Conservation (phyloP, 2,113 vertebrate genomes). For the Guaruba guarouba region DNA sequence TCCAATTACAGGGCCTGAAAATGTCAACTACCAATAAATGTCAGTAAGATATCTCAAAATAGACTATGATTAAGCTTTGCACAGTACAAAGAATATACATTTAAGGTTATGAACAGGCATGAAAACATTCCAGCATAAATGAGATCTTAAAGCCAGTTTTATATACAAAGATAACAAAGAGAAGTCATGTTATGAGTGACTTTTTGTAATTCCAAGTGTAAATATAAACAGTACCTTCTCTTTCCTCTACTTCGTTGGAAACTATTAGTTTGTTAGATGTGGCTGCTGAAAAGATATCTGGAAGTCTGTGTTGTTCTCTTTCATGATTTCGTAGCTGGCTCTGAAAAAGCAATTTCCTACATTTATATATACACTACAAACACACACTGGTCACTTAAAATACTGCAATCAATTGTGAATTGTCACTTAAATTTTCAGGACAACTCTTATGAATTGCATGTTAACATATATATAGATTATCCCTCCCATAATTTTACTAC, state of each 20-base stretch:
- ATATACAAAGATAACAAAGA: neutral
- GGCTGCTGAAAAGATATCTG: constrained; percentile 62
- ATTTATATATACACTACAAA: neutral
- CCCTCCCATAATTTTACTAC: neutral
- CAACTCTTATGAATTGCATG: neutral
- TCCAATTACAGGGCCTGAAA: neutral
- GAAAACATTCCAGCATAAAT: neutral
- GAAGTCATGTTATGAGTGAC: neutral
- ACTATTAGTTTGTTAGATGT: constrained; percentile 65
- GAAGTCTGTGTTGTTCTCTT: constrained; percentile 78
- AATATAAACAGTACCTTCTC: constrained; percentile 74
- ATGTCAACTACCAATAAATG: neutral
- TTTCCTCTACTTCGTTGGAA: constrained; percentile 62
- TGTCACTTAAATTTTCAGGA: neutral
- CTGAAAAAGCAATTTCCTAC: constrained; percentile 57
- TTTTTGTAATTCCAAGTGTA: neutral
- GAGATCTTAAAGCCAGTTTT: neutral
- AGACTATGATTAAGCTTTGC: neutral
- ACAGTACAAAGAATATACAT: neutral
- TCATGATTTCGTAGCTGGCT: constrained; percentile 83
- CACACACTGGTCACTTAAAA: neutral
- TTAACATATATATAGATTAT: neutral
- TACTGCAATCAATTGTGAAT: neutral
- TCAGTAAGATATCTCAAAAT: neutral
- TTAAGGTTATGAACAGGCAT: neutral